Conservation (phyloP, 1,140 invertebrate genomes). For the Musca vetustissima region DNA sequence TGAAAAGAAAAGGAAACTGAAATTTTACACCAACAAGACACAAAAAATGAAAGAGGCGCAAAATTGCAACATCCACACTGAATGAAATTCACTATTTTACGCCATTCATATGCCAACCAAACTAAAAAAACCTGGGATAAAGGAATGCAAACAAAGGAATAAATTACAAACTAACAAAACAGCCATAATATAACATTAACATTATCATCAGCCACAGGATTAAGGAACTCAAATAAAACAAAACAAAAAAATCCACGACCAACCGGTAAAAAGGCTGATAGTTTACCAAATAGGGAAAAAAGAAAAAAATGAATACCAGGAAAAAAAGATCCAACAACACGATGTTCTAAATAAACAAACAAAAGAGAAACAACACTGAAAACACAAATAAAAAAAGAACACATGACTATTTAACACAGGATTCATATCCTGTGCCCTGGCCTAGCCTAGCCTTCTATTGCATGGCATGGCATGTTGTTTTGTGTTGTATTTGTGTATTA, state of each 20-base stretch:
- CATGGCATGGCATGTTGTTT: background rate
- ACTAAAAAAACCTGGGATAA: background rate
- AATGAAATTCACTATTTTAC: background rate
- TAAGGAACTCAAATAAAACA: slow-evolving; percentile 3
- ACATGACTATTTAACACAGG: slow-evolving; percentile 19
- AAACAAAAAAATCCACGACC: background rate
- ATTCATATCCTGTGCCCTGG: background rate
- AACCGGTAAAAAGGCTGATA: background rate
- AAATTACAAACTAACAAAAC: background rate
- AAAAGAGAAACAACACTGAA: background rate
- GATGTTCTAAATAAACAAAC: background rate
- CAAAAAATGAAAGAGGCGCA: background rate
- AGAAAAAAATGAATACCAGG: background rate
- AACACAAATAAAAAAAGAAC: slow-evolving; percentile 5
- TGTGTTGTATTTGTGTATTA: no score
- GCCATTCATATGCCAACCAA: background rate
- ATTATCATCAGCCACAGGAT: slow-evolving; percentile 1
- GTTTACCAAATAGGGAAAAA: slow-evolving; percentile 1
- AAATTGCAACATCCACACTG: background rate
- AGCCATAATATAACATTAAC: slow-evolving; percentile 11
- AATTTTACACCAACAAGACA: slow-evolving; percentile 3
- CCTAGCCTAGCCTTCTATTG: background rate
- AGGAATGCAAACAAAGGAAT: background rate
- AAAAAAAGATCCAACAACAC: background rate
- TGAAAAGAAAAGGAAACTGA: background rate